These are phyloP conservation scores for Capreolus pygargus DNA, from an alignment of 2,113 vertebrate species.

Conservation along the genomic window DNA sequence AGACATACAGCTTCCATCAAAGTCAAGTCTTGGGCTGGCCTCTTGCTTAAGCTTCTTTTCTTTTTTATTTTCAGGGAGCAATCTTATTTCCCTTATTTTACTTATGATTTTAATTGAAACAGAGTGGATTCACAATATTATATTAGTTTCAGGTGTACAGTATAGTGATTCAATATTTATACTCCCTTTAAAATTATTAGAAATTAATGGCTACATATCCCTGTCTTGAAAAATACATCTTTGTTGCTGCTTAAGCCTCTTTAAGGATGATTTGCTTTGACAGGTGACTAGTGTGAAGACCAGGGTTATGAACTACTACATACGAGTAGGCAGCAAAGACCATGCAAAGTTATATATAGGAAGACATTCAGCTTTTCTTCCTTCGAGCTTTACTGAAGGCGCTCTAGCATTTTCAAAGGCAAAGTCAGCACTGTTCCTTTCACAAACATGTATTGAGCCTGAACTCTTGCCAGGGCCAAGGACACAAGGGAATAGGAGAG, in stretches of 20 bases:
- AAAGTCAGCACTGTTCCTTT: neutral
- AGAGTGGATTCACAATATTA: neutral
- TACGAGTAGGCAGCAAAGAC: neutral
- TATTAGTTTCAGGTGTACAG: neutral
- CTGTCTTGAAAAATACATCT: neutral
- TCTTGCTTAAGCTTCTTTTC: neutral
- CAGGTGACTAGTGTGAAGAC: neutral
- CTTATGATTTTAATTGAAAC: neutral
- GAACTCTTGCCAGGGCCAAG: neutral
- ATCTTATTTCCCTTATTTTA: neutral
- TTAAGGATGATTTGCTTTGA: slow-evolving; percentile 35
- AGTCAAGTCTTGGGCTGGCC: neutral
- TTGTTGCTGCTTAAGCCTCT: neutral
- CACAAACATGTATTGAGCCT: neutral
- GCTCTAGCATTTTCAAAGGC: neutral
- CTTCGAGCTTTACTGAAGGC: neutral
- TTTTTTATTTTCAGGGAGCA: neutral
- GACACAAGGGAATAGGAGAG: neutral
- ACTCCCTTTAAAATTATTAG: neutral
- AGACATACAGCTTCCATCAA: neutral
- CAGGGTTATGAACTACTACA: neutral
- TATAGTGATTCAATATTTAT: neutral
- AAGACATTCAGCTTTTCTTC: neutral
- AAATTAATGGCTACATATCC: neutral
- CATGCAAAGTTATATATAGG: neutral